phyloP scores from a whole-genome alignment of 2,113 vertebrate genomes.

The Callithrix jacchus region DNA sequence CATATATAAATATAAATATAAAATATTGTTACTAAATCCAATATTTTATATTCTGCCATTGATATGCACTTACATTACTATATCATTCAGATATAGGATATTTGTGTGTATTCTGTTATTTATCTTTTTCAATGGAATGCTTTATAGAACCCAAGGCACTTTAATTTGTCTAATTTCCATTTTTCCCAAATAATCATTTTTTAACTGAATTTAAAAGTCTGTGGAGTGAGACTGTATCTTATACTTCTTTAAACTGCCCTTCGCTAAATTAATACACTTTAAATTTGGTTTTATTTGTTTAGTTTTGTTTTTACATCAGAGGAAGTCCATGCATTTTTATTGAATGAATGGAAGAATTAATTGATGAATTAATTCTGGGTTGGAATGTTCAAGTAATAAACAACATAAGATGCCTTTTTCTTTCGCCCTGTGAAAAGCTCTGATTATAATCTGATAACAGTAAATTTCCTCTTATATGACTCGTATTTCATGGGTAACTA shows the following conservation, averaged over 20 bases:
- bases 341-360: background rate
- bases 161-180: background rate
- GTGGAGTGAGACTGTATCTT: background rate
- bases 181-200: background rate
- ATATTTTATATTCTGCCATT: background rate
- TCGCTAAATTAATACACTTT: background rate
- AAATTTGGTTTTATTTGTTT: background rate
- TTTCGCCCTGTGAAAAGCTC: background rate
- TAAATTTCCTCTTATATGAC: background rate
- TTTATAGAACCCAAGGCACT: background rate
- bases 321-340: constrained; percentile 13
- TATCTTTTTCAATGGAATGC: background rate
- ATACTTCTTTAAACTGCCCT: background rate
- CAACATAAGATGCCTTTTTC: background rate
- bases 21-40: background rate
- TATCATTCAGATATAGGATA: background rate
- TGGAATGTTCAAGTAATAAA: background rate
- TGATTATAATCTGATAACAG: background rate
- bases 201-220: constrained; percentile 18
- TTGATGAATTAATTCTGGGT: background rate
- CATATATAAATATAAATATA: too few relatives aligned
- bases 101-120: background rate
- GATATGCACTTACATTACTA: background rate
- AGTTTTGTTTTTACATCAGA: background rate
- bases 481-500: constrained; percentile 24